Evolutionary conservation across 2,888 invertebrate genomes (phyloP).

Genomic region (Pandemis corylana): DNA sequence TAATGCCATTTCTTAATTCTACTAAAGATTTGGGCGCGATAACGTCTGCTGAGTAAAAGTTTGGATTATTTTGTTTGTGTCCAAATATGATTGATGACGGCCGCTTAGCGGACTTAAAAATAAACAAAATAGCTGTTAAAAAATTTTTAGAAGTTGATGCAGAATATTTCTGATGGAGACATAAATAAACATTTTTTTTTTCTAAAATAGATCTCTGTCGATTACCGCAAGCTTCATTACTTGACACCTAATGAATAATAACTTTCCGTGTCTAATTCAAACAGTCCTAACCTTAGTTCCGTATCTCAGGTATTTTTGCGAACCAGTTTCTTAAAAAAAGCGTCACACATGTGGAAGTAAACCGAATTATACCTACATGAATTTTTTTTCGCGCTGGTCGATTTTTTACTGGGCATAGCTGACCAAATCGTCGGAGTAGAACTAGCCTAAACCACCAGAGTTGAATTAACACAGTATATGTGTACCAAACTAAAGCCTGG

Average conservation of each 20-base stretch:
- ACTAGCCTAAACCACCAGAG: background rate
- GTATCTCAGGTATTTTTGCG: too few species aligned
- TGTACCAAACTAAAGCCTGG: conserved; percentile 18
- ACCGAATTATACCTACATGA: background rate
- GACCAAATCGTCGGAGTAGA: background rate
- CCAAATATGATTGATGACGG: conserved; percentile 64
- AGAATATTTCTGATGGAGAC: background rate
- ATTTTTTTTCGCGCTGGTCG: too few species aligned
- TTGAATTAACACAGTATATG: background rate
- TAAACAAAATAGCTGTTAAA: conserved; percentile 45
- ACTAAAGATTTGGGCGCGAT: conserved; percentile 53
- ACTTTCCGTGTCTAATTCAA: background rate
- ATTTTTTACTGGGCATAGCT: background rate
- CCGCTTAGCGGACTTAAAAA: conserved; percentile 50
- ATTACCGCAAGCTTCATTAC: background rate
- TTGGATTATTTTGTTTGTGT: conserved; percentile 59
- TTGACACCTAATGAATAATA: background rate
- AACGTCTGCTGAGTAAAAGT: conserved; percentile 60
- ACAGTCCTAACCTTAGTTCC: too few species aligned
- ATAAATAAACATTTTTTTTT: background rate
- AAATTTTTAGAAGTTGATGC: background rate
- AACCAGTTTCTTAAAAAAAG: too few species aligned
- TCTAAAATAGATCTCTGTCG: background rate
- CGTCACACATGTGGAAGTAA: too few species aligned
- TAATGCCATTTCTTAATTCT: conserved; percentile 65